Evolutionary conservation across 2,113 vertebrate species (phyloP), one percentile per base, ranked within the genome.

Genomic region (Puma concolor): DNA sequence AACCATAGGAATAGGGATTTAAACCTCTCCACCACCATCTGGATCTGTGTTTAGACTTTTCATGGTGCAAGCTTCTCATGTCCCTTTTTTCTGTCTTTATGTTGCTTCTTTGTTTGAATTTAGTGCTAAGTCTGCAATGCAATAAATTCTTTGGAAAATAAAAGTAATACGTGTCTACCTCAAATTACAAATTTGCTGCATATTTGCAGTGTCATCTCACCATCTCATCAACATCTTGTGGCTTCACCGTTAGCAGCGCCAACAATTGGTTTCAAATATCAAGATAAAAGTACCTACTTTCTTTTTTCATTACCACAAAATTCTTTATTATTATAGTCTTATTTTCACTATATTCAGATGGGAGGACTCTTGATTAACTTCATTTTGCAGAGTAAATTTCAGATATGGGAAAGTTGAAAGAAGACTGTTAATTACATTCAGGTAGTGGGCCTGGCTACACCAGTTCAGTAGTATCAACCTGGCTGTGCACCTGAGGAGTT

Each of bases 321-420:
- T 88, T 94, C 12, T 90, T 96, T 94, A 67, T 87, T 48, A 48
- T 44, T 69, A 67, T 54, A 69, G 29, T 80, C 44, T 93, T 77
- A 41, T 92, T 41, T 97, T 83, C 50, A 54, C 48, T 74, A 9
- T 95, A 29, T 80, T 77, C 7, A 9, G 7, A 33, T 7, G 33
- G 64, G 57, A 84, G 48, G 8, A 74, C 54, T 69, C 52, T 79
- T 69, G 4, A 54, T 52, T 91, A 95, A 92, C 11, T 91, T 85
- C 31, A 79, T 84, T 96, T 97, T 93, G 36, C 52, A 88, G 52
- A 86, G 74, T 80, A 91, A 89, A 96, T 93, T 88, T 96, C 38
- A 93, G 48, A 69, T 82, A 74, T 38, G 91, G 64, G 38, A 16
- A 95, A 81, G 21, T 96, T 93, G 69, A 94, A 88, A 95, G 52